Evolutionary conservation across 2,797 vertebrate genomes (phyloP).

Genomic region (Delichon dasypus): DNA sequence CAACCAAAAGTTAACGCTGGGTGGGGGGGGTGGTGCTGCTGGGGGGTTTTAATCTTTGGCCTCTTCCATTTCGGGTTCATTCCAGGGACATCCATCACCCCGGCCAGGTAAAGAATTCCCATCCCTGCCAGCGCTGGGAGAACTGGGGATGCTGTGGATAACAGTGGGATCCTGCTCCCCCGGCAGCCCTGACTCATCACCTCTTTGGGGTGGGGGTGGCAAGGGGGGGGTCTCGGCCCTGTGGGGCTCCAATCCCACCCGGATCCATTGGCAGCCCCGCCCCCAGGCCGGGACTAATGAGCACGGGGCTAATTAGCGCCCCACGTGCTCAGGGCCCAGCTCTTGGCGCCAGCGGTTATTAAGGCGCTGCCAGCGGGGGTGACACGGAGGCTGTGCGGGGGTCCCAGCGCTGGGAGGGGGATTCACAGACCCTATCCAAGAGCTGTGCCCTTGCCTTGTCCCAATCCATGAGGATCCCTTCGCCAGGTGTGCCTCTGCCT

Average conservation of each 20-base stretch:
- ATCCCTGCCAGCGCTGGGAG: background rate
- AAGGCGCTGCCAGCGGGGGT: background rate
- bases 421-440: too few relatives aligned
- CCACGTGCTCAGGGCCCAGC: background rate
- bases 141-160: background rate
- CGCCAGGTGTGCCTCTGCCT: background rate
- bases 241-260: background rate
- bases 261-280: fast-evolving
- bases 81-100: background rate
- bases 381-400: background rate
- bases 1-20: background rate
- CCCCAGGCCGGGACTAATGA: background rate
- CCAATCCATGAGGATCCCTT: background rate
- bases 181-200: background rate
- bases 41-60: slow-evolving; percentile 18
- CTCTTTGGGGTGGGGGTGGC: background rate
- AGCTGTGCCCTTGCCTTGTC: background rate
- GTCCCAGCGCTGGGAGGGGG: too few relatives aligned
- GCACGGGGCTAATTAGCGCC: background rate
- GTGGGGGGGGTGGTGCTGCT: background rate
- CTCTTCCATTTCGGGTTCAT: slow-evolving; percentile 23
- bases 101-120: background rate
- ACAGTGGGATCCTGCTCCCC: fast-evolving
- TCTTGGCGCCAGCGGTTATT: background rate
- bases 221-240: background rate